A percentile compares a stretch with the other conserved stretches of the same genome.
These are phyloP conservation scores for Monomorium pharaonis DNA, from an alignment of 1,140 invertebrate species.

Conservation along the genomic window DNA sequence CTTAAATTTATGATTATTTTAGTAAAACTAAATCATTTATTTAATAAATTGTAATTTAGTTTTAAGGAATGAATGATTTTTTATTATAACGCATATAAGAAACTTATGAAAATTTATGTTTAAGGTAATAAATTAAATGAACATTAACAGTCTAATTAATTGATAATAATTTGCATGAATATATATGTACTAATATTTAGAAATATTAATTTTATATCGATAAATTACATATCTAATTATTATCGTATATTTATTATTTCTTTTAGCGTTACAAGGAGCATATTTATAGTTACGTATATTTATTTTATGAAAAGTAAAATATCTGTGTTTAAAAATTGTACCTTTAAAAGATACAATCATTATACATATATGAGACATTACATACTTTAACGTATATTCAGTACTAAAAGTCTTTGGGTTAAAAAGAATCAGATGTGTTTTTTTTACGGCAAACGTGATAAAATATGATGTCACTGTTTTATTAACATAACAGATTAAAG, in stretches of 20 bases:
- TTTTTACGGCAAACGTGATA: neutral
- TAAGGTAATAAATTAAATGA: neutral
- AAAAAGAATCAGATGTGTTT: neutral
- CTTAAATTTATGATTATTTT: neutral
- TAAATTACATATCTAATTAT: neutral
- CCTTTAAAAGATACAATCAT: constrained; percentile 10
- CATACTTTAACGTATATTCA: neutral
- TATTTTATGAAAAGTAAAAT: neutral
- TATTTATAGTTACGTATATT: neutral
- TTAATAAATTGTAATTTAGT: neutral
- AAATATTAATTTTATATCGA: neutral
- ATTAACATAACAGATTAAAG: neutral
- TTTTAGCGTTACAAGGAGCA: neutral
- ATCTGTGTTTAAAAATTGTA: neutral
- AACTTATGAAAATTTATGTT: neutral
- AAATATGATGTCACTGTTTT: neutral
- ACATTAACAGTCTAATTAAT: neutral
- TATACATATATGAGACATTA: neutral
- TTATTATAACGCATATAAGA: neutral
- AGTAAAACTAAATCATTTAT: neutral
- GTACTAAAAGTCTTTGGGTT: neutral
- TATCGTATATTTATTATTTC: neutral
- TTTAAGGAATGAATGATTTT: neutral
- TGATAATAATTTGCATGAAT: neutral
- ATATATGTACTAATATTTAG: neutral